Evolutionary conservation across 92 coral and sea anemone species (phyloP).

Genomic region (Phymanthus crucifer): DNA sequence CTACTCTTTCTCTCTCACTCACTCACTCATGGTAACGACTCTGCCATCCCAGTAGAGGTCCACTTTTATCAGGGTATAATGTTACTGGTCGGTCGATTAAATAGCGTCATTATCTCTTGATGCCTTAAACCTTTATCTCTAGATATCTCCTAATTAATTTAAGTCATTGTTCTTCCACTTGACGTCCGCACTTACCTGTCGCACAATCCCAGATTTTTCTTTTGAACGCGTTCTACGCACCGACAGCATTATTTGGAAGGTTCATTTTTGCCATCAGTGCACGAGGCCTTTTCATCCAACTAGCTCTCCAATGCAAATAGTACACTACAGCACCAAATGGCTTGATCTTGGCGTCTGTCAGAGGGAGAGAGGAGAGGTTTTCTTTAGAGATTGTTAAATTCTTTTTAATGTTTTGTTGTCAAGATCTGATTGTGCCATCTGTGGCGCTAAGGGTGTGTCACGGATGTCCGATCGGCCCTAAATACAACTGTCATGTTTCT

Average conservation of each 20-base stretch:
- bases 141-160: slow-evolving; percentile 81
- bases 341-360: slow-evolving; percentile 40
- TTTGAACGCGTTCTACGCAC: not conserved
- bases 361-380: slow-evolving; percentile 17
- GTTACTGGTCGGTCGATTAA: slow-evolving; percentile 15
- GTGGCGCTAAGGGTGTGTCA: slow-evolving; percentile 28
- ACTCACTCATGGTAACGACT: not conserved
- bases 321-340: slow-evolving; percentile 11
- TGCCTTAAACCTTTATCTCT: slow-evolving; percentile 51
- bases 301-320: slow-evolving; percentile 21
- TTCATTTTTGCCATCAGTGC: slow-evolving; percentile 1
- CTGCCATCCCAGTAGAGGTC: not conserved
- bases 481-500: not conserved
- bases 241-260: slow-evolving; percentile 2
- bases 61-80: slow-evolving; percentile 7
- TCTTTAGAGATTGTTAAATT: slow-evolving; percentile 13
- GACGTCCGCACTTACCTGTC: slow-evolving; percentile 28
- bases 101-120: slow-evolving; percentile 33
- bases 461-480: slow-evolving; percentile 28
- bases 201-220: slow-evolving; percentile 2
- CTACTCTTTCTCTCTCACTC: not conserved
- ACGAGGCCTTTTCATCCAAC: slow-evolving; percentile 23
- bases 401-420: slow-evolving; percentile 26
- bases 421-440: slow-evolving; percentile 27
- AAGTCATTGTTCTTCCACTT: slow-evolving; percentile 56